Evolutionary conservation across 2,113 vertebrate species (phyloP).

Genomic region (Pantherophis guttatus): DNA sequence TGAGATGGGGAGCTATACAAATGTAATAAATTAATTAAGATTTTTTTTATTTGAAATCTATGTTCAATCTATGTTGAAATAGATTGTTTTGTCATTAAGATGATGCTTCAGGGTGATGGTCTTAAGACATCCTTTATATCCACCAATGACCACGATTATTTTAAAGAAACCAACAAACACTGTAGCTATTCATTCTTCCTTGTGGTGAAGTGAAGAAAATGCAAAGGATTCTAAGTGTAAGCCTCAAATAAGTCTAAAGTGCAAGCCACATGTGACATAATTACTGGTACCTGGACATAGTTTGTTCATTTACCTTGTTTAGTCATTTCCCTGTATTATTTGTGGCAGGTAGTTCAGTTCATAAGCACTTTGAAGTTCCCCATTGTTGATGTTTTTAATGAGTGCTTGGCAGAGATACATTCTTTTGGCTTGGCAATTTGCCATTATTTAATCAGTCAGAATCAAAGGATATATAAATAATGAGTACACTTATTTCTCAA

Average conservation of each 20-base stretch:
- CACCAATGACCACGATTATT: neutral
- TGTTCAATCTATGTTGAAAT: neutral
- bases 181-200: neutral
- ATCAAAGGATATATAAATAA: conserved; percentile 58
- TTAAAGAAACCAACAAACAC: rapidly evolving
- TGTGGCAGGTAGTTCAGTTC: conserved; percentile 46
- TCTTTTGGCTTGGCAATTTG: conserved; percentile 56
- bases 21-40: neutral
- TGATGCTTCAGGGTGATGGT: neutral
- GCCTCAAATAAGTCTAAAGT: neutral
- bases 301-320: conserved; percentile 36
- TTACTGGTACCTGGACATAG: conserved; percentile 8
- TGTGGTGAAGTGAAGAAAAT: neutral
- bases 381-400: neutral
- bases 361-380: conserved; percentile 50
- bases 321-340: conserved; percentile 43
- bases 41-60: neutral
- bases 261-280: neutral
- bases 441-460: conserved; percentile 54
- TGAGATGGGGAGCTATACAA: neutral
- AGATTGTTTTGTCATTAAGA: neutral
- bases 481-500: conserved; percentile 49
- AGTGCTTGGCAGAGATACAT: conserved; percentile 7
- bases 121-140: neutral
- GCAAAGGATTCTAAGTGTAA: neutral